Base-by-base conservation (phyloP, 2,888 invertebrate species). In the Drosophila siamana region DNA sequence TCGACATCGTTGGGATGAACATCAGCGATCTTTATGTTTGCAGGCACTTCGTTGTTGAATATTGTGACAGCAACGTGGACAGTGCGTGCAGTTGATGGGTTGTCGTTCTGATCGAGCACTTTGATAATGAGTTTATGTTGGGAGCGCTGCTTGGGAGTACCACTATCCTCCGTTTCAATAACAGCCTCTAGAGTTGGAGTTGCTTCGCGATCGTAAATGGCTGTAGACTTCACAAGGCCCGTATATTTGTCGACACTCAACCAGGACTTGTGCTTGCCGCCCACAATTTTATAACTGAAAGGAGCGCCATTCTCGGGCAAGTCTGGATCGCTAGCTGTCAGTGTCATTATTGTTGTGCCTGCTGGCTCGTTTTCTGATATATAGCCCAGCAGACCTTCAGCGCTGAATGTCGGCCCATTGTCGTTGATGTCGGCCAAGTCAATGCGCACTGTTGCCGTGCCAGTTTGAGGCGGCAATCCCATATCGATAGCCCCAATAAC, bases 1-100 rank as follows among this genome's bases (percentile, higher is more conserved):
- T 99, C 98, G 0, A 96, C 95, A 93, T 99, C 99, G 88, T 97
- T 96, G 0, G 99, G 99, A 92, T 96, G 96, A 0, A 98, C 96
- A 91, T 98, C 95, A 6, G 98, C 98, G 72, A 99, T 95, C 92
- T 96, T 96, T 0, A 62, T 64, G n/a, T 96, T 96, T 19, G 94
- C 90, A 0, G 97, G 96, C 83, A 96, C 94, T 69, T 94, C 94
- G 57, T 95, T 95, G 86, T 97, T 96, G 86, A 96, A 96, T 0
- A 96, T 94, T 88, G 96, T 95, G 2, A 97, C 95, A 51, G 96
- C 92, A 16, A 97, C 94, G 85, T 96, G 96, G 0, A 96, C 96
- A 8, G 96, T 96, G 85, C 98, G 94, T 16, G 97, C 94, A 2
- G 95, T 94, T 0, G 97, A 98, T 13, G 98, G 97, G 90, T 96